A percentile compares a stretch with the other conserved stretches of the same genome.
Evolutionary conservation across 2,888 invertebrate genomes (phyloP).

Genomic region (Dryomyza anilis): DNA sequence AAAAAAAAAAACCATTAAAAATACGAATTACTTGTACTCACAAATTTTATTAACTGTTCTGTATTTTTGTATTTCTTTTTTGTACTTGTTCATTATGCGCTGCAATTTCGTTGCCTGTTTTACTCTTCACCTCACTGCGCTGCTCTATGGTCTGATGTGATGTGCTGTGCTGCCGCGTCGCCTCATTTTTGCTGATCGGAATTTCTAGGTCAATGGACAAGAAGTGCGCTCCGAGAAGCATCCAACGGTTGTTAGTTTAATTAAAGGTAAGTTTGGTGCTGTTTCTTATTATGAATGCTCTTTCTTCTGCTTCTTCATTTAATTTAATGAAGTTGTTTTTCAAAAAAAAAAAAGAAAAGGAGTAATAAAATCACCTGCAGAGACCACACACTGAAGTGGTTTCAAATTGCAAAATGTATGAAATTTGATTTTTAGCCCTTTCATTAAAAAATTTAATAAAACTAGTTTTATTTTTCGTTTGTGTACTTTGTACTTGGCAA

Average conservation of each 20-base stretch:
- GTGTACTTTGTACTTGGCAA: background rate
- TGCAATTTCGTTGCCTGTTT: constrained; percentile 4
- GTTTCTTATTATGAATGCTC: background rate
- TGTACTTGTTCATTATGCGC: constrained; percentile 4
- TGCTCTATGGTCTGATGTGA: background rate
- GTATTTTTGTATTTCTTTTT: background rate
- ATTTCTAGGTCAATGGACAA: constrained; percentile 82
- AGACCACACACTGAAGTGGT: constrained; percentile 8
- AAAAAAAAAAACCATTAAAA: constrained; percentile 12
- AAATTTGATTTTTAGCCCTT: background rate
- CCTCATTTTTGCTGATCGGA: constrained; percentile 5
- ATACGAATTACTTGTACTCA: constrained; percentile 2
- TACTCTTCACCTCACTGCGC: background rate
- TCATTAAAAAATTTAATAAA: background rate
- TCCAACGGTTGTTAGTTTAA: constrained; percentile 92
- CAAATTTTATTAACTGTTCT: constrained; percentile 9
- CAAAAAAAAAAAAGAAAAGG: background rate
- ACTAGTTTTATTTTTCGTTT: background rate
- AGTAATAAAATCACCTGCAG: background rate
- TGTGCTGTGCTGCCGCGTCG: background rate
- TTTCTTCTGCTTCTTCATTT: background rate
- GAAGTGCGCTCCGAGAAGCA: constrained; percentile 91
- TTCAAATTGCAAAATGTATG: constrained; percentile 6
- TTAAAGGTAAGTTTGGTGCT: constrained; percentile 77
- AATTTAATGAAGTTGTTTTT: background rate